Conservation (phyloP, 2,888 invertebrate genomes). For the Cantharis nigra region DNA sequence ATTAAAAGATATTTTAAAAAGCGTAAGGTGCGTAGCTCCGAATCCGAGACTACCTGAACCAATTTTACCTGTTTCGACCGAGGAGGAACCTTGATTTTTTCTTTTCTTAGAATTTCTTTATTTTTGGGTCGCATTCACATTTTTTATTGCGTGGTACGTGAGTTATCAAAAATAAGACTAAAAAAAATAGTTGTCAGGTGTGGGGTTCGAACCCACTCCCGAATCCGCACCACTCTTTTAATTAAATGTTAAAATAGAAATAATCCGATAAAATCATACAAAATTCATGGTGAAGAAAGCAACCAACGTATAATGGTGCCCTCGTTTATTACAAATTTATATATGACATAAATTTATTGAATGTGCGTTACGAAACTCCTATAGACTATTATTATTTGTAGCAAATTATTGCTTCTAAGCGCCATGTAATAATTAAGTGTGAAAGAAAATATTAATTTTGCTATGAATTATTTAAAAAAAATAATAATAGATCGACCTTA, state of each 20-base stretch:
- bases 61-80: neutral
- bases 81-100: neutral
- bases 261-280: neutral
- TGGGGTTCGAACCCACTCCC: slow-evolving; percentile 69
- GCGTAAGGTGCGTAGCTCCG: neutral
- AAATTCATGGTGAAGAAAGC: neutral
- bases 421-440: slow-evolving; percentile 27
- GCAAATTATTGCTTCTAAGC: slow-evolving; percentile 28
- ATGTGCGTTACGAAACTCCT: slow-evolving; percentile 20
- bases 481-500: slow-evolving; percentile 23
- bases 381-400: slow-evolving; percentile 26
- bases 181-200: slow-evolving; percentile 59
- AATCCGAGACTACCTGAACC: neutral
- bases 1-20: neutral
- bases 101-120: neutral
- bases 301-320: neutral
- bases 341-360: neutral
- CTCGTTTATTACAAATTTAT: neutral
- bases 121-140: neutral
- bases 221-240: too few relatives aligned
- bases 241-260: too few relatives aligned
- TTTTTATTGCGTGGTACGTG: neutral
- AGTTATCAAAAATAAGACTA: neutral
- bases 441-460: slow-evolving; percentile 17
- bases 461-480: slow-evolving; percentile 10